Percentiles rank a stretch among this genome's conserved stretches.
phyloP scores from a whole-genome alignment of 2,797 vertebrate species.

The Siniperca scherzeri region DNA sequence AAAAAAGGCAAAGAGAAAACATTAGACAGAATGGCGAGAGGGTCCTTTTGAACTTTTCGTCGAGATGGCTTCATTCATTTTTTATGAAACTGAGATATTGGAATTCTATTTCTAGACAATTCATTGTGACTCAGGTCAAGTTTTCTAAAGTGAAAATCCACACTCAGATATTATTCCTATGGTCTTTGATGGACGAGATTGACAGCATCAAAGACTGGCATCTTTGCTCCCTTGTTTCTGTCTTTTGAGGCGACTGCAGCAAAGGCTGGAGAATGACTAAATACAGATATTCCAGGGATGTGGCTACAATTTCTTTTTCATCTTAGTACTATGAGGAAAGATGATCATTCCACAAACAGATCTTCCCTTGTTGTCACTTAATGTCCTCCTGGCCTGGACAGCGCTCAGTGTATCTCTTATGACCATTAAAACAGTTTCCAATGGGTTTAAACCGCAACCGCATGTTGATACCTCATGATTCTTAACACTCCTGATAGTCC shows the following conservation, averaged over 20 bases:
- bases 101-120: constrained; percentile 59
- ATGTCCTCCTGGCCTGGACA: not conserved
- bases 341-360: not conserved
- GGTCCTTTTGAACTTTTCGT: constrained; percentile 41
- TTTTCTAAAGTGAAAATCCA: constrained; percentile 42
- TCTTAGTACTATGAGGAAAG: not conserved
- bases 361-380: not conserved
- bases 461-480: constrained; percentile 9
- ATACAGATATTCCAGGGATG: constrained; percentile 1
- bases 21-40: constrained; percentile 29
- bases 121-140: constrained; percentile 41
- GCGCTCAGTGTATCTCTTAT: not conserved
- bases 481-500: not conserved
- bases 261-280: constrained; percentile 15
- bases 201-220: constrained; percentile 12
- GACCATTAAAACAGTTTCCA: not conserved
- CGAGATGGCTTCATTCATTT: constrained; percentile 60
- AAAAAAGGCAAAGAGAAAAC: constrained; percentile 31
- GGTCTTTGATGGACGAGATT: constrained; percentile 37
- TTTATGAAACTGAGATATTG: constrained; percentile 50
- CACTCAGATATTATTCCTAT: constrained; percentile 35
- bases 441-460: not conserved
- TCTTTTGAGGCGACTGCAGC: constrained; percentile 14
- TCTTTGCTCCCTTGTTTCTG: constrained; percentile 16
- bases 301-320: not conserved